These are phyloP conservation scores for Apostichopus japonicus DNA, from an alignment of 35 echinoderm and acorn worm genomes.

Conservation along the genomic window DNA sequence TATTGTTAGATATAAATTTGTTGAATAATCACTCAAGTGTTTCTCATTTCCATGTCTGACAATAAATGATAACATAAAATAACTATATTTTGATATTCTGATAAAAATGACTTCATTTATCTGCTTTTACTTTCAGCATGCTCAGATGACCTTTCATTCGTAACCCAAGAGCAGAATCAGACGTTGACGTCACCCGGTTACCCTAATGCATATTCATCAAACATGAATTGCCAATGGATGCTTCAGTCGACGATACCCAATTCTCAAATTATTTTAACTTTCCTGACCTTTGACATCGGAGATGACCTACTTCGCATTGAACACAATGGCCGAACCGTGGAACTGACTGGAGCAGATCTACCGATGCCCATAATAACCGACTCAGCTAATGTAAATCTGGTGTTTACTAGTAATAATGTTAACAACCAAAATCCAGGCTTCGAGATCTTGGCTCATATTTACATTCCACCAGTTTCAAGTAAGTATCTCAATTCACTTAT, in stretches of 20 bases:
- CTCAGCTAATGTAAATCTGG: not conserved
- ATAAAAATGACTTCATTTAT: not conserved
- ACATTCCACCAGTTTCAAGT: not conserved
- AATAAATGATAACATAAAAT: too few species aligned
- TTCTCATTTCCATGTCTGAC: not conserved
- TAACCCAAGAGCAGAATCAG: not conserved
- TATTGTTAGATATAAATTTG: not conserved
- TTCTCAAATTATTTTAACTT: not conserved
- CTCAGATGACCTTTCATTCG: not conserved
- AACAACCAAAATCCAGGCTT: slow-evolving; percentile 29
- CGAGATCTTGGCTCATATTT: not conserved
- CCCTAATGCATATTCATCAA: slow-evolving; percentile 22
- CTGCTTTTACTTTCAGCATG: not conserved
- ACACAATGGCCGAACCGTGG: not conserved
- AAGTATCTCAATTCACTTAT: not conserved
- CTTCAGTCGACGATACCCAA: not conserved
- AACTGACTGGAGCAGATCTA: not conserved
- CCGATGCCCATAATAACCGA: slow-evolving; percentile 32
- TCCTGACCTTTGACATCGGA: slow-evolving; percentile 43
- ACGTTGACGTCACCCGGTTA: slow-evolving; percentile 30
- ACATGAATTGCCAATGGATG: slow-evolving; percentile 25
- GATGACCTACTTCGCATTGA: slow-evolving; percentile 1
- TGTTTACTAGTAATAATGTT: slow-evolving; percentile 19
- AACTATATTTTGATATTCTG: not conserved
- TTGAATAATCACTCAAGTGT: not conserved